Evolutionary conservation across 2,113 vertebrate genomes (phyloP).

Genomic region (Xyliphius kryptos): DNA sequence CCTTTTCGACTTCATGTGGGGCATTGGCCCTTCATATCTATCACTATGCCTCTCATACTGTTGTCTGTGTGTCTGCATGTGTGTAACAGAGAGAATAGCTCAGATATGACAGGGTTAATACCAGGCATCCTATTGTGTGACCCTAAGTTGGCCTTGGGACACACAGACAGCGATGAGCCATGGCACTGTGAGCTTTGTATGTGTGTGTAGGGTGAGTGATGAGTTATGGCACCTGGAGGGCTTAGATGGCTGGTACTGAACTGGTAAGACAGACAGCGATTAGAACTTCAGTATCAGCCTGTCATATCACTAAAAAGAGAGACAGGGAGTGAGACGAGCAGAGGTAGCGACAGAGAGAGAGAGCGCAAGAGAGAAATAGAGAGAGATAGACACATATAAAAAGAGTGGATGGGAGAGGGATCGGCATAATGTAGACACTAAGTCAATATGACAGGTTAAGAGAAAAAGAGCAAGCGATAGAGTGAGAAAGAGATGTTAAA

Average conservation of each 20-base stretch:
- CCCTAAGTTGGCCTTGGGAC: constrained; percentile 29
- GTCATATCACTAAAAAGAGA: constrained; percentile 25
- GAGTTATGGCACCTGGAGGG: constrained; percentile 41
- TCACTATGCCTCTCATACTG: neutral
- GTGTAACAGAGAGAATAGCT: neutral
- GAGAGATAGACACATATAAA: constrained; percentile 15
- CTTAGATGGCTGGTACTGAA: constrained; percentile 33
- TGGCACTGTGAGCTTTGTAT: constrained; percentile 31
- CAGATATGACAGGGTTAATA: constrained; percentile 34
- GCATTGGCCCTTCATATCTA: too few species aligned
- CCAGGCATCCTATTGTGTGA: constrained; percentile 35
- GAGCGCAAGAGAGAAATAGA: neutral
- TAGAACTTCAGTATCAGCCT: constrained; percentile 40
- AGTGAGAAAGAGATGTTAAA: neutral
- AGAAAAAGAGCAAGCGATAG: constrained; percentile 19
- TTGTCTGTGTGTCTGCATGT: constrained; percentile 22
- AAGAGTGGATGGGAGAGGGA: constrained; percentile 19
- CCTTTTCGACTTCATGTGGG: too few species aligned
- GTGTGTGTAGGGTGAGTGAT: constrained; percentile 33
- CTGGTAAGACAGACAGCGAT: constrained; percentile 42
- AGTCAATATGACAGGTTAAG: constrained; percentile 34
- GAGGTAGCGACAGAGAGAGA: constrained; percentile 6
- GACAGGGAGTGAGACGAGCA: neutral
- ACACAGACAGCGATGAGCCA: constrained; percentile 38
- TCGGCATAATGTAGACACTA: constrained; percentile 40